Base-by-base conservation (phyloP, 2,113 vertebrate genomes). In the Alaudala cheleensis region DNA sequence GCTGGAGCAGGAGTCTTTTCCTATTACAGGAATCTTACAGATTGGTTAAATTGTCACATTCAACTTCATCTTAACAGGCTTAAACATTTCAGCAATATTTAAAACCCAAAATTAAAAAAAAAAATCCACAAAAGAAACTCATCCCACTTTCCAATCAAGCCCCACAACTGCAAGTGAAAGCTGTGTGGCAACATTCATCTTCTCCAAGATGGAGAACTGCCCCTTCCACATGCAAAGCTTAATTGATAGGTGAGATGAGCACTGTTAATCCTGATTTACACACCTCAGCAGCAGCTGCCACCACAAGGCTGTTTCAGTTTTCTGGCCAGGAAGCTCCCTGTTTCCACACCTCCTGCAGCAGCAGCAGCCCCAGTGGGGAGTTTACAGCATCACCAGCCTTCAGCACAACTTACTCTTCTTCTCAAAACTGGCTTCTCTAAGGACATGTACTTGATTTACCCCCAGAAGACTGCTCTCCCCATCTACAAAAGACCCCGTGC, bases 381-480 rank as follows among this genome's bases (percentile, higher is more conserved):
- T 15, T 62, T 8, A 58, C 7, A 86, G 3, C 18, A 39, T 0
- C 31, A 37, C 3, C 23, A 29, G 0, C 1, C 42, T 31, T 4
- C 19, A 58, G 0, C 11, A 33, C 0, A 0, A 7, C 34, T 26
- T 39, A 28, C 3, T 9, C 6, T 11, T 39, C 26, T 26, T 40
- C 25, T n/a, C 23, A 31, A 26, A 2, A 2, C 1, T 11, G 0
- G 7, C 19, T 56, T 71, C 23, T 3, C 0, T 11, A 64, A 56
- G 0, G 3, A 3, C 24, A n/a, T 1, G 5, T 16, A 6, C 1
- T 20, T 45, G 0, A 20, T 9, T 37, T n/a, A 1, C 4, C 33
- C 29, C 37, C 23, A 76, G 26, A 78, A 47, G 6, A 12, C 42
- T 60, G 0, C 25, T 81, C 60, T 62, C 64, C 51, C 26, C 31